A percentile compares a stretch with the other conserved stretches of the same genome.
These are phyloP conservation scores for Plebejus argus DNA, from an alignment of 2,888 invertebrate species.

Conservation along the genomic window DNA sequence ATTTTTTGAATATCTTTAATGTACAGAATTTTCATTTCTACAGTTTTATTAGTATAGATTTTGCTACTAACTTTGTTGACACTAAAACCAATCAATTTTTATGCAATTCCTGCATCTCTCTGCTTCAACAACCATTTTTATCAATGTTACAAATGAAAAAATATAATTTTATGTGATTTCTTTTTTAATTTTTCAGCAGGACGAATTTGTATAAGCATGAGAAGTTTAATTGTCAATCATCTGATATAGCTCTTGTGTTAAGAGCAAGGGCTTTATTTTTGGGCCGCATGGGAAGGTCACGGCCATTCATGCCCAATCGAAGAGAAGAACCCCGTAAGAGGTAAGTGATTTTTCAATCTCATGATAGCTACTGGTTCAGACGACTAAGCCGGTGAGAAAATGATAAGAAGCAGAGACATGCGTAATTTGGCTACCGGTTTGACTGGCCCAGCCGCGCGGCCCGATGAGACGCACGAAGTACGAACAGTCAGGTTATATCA, in stretches of 20 bases:
- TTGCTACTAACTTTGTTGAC: background rate
- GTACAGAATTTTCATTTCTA: too few species aligned
- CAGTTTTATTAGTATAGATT: too few species aligned
- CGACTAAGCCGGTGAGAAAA: too few species aligned
- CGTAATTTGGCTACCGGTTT: too few species aligned
- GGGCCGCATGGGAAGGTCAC: slow-evolving; percentile 57
- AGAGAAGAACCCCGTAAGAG: slow-evolving; percentile 36
- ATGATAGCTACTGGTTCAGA: too few species aligned
- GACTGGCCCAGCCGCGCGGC: too few species aligned
- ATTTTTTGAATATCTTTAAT: too few species aligned
- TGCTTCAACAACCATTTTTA: background rate
- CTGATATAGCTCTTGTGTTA: slow-evolving; percentile 56
- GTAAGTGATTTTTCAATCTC: slow-evolving; percentile 34
- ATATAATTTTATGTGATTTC: background rate
- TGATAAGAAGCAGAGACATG: too few species aligned
- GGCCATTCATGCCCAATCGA: slow-evolving; percentile 52
- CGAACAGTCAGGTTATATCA: too few species aligned
- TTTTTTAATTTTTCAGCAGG: slow-evolving; percentile 58
- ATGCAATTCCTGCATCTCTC: background rate
- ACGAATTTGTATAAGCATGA: slow-evolving; percentile 72
- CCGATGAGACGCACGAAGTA: too few species aligned
- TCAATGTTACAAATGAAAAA: background rate
- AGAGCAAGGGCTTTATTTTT: slow-evolving; percentile 59
- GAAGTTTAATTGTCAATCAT: slow-evolving; percentile 58
- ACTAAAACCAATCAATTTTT: background rate